Evolutionary conservation across 2,113 vertebrate genomes (phyloP).

Genomic region (Conger conger): DNA sequence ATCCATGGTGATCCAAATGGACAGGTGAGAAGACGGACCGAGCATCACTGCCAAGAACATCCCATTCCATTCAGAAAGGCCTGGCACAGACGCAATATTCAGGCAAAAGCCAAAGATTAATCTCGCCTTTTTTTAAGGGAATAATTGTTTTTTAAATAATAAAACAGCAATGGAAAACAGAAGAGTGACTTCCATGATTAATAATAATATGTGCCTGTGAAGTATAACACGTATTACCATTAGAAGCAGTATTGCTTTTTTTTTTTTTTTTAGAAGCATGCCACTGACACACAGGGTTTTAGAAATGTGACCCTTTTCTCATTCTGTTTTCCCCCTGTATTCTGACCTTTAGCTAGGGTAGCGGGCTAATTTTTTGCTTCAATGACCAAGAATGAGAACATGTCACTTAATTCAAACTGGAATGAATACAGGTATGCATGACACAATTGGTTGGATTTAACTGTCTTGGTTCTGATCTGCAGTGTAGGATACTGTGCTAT

Average conservation of each 20-base stretch:
- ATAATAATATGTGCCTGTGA: not conserved
- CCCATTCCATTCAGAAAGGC: not conserved
- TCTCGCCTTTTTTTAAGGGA: not conserved
- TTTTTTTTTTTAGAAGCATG: slow-evolving; percentile 25
- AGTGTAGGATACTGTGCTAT: slow-evolving; percentile 17
- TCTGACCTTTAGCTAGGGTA: slow-evolving; percentile 72
- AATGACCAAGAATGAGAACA: slow-evolving; percentile 74
- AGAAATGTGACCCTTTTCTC: slow-evolving; percentile 63
- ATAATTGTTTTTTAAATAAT: not conserved
- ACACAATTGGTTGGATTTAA: slow-evolving; percentile 53
- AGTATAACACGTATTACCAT: not conserved
- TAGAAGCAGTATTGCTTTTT: not conserved
- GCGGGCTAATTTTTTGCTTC: slow-evolving; percentile 81
- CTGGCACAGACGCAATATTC: not conserved
- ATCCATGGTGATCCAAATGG: slow-evolving; percentile 6
- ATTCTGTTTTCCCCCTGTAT: slow-evolving; percentile 60
- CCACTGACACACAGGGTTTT: slow-evolving; percentile 42
- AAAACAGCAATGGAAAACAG: not conserved
- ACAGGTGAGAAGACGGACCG: not conserved
- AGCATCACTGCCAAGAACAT: not conserved
- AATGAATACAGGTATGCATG: slow-evolving; percentile 69
- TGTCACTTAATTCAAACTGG: slow-evolving; percentile 78
- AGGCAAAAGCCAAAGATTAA: not conserved
- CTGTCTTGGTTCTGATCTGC: slow-evolving; percentile 47
- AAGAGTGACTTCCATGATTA: not conserved